Evolutionary conservation across 2,113 vertebrate genomes (phyloP), one percentile per base, ranked within the genome.

Genomic region (Thunnus maccoyii): DNA sequence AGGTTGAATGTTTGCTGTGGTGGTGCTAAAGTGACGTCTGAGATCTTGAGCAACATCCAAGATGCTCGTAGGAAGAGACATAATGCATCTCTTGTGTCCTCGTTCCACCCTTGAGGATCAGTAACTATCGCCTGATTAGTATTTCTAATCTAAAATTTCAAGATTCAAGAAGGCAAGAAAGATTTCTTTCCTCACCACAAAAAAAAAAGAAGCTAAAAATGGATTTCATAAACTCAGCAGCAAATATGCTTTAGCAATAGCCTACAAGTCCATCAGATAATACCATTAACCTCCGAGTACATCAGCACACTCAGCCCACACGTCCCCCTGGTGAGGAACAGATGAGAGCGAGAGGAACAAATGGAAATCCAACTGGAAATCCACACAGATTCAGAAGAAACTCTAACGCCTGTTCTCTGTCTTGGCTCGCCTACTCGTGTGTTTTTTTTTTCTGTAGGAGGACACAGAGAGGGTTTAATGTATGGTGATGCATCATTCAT

Each of bases 401-500:
- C 44, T 46, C 46, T n/a, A 64, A 56, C 16, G 62, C 78, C 68
- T 58, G 64, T 16, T 15, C 55, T 69, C 50, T 0, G 57, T 17
- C 65, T 15, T 51, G 55, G 25, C 72, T 56, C 10, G 18, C 15
- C 47, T 48, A 20, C 66, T 63, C 15, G 56, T 6, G 57, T 50
- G 71, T 25, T 11, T 56, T 36, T 67, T 78, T 25, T 76, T 76
- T 80, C 80, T 32, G 71, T 64, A 20, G 60, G 54, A 72, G 61
- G 63, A 76, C 36, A 65, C 74, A 9, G 50, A 66, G 70, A 65
- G 83, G 17, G 17, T 72, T 76, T 41, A 41, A 81, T 7, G 62
- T 82, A 69, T 87, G 88, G 88, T 92, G 91, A 96, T 95, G 94
- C 92, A 96, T 97, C 95, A 95, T 96, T 97, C 95, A 96, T 96